Base-by-base conservation (phyloP, 2,888 invertebrate genomes). In the Drosophila kanekoi region DNA sequence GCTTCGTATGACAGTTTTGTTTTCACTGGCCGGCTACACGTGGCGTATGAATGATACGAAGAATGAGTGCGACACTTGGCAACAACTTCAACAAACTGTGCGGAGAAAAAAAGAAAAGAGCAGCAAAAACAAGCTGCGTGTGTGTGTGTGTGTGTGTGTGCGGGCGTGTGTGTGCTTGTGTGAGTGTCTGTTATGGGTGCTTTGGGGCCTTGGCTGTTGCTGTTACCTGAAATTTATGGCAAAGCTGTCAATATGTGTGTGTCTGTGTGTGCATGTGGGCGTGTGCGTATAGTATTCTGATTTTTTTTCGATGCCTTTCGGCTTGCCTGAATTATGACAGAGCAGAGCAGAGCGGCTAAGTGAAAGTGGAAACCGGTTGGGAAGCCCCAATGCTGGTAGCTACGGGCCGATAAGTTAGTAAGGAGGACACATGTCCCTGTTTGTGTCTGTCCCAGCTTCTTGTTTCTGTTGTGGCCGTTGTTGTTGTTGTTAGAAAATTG, bases 181-280 rank as follows among this genome's bases (percentile, higher is more conserved):
- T 48, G 43, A 28, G 8, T 28, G 28, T 28, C 28, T 8, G 28
- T 28, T 28, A 28, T 37, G 49, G 2, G 52, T 40, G 33, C 33
- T 48, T 51, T 59, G 43, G 47, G 74, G 48, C 41, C 53, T 54
- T 66, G 67, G 40, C 43, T 51, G 62, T 54, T 20, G 53, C 62
- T 63, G 72, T 76, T 79, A 81, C 86, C 81, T 81, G 81, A 70
- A 82, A 81, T 86, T 82, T 82, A 81, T 77, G 81, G 67, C 69
- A 79, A 56, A 73, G 56, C 83, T 81, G 81, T 86, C 87, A 83
- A 86, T 86, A 80, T 69, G 62, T 52, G 48, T 59, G 38, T 9
- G 9, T 20, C n/a, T n/a, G 62, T 35, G 41, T 41, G 23, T 10
- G 18, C 9, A 47, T 35, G 58, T 40, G 59, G 52, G 52, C 53